A percentile compares a stretch with the other conserved stretches of the same genome.
Evolutionary conservation across 1,140 invertebrate species (phyloP).

Genomic region (Ectropis grisescens): DNA sequence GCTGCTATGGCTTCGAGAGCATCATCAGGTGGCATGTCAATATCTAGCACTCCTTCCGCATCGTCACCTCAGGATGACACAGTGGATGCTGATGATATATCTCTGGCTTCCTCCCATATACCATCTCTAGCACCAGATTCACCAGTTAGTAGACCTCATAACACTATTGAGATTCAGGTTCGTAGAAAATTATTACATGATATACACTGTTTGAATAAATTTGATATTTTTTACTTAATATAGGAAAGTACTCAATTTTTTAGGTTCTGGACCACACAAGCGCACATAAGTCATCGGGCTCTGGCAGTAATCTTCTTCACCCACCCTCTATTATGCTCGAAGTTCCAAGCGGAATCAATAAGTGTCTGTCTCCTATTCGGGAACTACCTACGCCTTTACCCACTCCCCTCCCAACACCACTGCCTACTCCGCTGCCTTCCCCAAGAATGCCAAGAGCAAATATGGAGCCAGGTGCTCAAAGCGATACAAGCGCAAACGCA

Average conservation of each 20-base stretch:
- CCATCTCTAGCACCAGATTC: conserved; percentile 73
- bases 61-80: conserved; percentile 79
- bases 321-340: conserved; percentile 80
- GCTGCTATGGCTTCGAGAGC: conserved; percentile 66
- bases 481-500: conserved; percentile 35
- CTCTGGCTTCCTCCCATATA: conserved; percentile 72
- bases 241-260: conserved; percentile 9
- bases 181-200: neutral
- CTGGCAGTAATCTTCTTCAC: conserved; percentile 72
- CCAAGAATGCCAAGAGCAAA: conserved; percentile 54
- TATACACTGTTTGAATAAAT: too few relatives aligned
- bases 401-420: conserved; percentile 77
- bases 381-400: conserved; percentile 80
- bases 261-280: conserved; percentile 75
- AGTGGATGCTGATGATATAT: conserved; percentile 74
- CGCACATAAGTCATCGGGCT: conserved; percentile 70
- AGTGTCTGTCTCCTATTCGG: conserved; percentile 80
- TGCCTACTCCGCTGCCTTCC: conserved; percentile 74
- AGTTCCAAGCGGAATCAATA: conserved; percentile 77
- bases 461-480: conserved; percentile 43
- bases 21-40: conserved; percentile 71
- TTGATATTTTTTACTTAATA: too few relatives aligned
- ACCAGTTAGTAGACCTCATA: conserved; percentile 59
- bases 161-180: conserved; percentile 74
- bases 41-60: conserved; percentile 74